Evolutionary conservation across 2,797 vertebrate species (phyloP), one percentile per base, ranked within the genome.

Genomic region (Scolopax rusticola): DNA sequence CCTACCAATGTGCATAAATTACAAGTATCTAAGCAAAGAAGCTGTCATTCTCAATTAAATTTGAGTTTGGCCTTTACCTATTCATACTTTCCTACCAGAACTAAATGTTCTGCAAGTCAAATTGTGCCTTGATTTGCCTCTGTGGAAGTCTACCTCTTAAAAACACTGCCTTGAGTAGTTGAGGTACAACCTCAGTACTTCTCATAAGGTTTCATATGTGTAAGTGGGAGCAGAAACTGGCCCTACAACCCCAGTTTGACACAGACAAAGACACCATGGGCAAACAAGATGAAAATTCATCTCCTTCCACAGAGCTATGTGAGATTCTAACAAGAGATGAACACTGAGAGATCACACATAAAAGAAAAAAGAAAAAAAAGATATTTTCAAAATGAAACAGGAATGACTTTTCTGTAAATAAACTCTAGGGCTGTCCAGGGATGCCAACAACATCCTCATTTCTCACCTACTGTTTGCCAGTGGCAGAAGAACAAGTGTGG

Each of bases 301-400:
- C 13, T 61, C 50, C 48, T 51, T 76, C 12, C 51, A 32, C 70
- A 67, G 59, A 84, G 25, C 14, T 74, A 40, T 64, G 48, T 30
- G 50, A 69, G 24, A 30, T 28, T 21, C 20, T 60, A 74, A 74
- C 38, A 57, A 36, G 7, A 78, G 47, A 75, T 28, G 32, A 78
- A 28, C 41, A n/a, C 28, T 53, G 17, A 64, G 33, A 87, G 14
- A 57, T 89, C 8, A 56, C 9, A 4, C 64, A 85, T 18, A 14
- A 70, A 61, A 67, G 33, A 17, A 53, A 76, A 89, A 80, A 87
- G 36, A 53, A 71, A 89, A 80, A 87, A 87, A 83, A 28, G 28
- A 36, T 25, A 8, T 94, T 96, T 97, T 94, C 87, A 71, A 90
- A 95, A 11, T 45, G 53, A 91, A 95, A 95, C 16, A 68, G 53